Conservation (phyloP, 2,113 vertebrate species). For the Heliornis fulica region DNA sequence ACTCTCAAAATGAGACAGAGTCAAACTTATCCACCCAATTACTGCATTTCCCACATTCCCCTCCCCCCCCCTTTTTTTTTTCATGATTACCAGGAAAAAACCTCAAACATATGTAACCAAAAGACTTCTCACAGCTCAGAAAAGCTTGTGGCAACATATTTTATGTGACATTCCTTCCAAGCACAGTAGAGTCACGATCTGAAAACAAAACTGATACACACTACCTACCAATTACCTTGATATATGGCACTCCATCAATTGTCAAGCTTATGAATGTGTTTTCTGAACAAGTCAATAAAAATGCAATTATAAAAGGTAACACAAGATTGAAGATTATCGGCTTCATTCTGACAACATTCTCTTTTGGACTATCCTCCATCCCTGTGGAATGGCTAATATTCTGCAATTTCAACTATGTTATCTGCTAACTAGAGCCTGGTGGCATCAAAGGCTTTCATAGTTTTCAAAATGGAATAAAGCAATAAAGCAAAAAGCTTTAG, state of each 20-base stretch:
- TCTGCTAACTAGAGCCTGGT: conserved; percentile 24
- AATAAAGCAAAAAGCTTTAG: conserved; percentile 43
- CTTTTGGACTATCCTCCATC: background rate
- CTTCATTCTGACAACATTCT: conserved; percentile 12
- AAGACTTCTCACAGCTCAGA: background rate
- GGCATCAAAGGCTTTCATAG: conserved; percentile 6
- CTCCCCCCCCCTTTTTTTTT: background rate
- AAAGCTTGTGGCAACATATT: background rate
- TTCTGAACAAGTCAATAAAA: conserved; percentile 60
- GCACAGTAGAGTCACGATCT: background rate
- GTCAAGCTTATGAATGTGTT: background rate
- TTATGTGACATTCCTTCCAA: background rate
- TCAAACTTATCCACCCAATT: background rate
- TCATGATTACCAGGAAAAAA: background rate
- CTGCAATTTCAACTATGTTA: conserved; percentile 41
- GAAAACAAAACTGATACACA: background rate
- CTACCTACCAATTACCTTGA: conserved; percentile 44
- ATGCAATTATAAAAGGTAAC: conserved; percentile 54
- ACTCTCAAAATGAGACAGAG: background rate
- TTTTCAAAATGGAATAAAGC: conserved; percentile 28
- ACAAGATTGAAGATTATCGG: conserved; percentile 10
- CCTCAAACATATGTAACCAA: background rate
- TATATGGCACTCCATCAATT: conserved; percentile 25
- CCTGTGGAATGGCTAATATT: conserved; percentile 16
- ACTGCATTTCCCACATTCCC: too few relatives aligned